Conservation (phyloP, 2,888 invertebrate genomes). For the Choristoneura rosaceana region DNA sequence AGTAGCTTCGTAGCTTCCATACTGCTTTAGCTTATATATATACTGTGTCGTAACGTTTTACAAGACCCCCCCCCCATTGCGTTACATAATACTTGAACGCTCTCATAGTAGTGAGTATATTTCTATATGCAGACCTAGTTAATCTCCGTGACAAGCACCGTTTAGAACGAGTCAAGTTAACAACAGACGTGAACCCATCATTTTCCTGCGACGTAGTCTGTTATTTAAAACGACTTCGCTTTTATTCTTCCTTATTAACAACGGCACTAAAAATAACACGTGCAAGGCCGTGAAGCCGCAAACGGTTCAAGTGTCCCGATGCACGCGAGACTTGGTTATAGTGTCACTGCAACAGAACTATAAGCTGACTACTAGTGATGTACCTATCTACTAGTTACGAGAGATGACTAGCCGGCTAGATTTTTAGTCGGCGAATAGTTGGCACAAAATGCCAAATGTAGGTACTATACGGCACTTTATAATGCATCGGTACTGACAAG, state of each 20-base stretch:
- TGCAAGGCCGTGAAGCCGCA: conserved; percentile 31
- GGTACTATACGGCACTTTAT: too few relatives aligned
- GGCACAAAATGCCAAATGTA: too few relatives aligned
- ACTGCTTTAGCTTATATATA: too few relatives aligned
- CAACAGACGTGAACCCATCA: conserved; percentile 19
- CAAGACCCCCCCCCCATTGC: too few relatives aligned
- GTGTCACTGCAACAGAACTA: not conserved
- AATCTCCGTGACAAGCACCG: not conserved
- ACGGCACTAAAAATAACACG: conserved; percentile 34
- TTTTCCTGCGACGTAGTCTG: conserved; percentile 20
- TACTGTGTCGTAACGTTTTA: too few relatives aligned
- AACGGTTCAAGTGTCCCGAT: conserved; percentile 16
- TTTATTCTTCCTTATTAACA: conserved; percentile 37
- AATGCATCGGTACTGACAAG: not conserved
- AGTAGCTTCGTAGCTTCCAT: too few relatives aligned
- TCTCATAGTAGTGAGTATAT: not conserved
- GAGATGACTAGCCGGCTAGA: too few relatives aligned
- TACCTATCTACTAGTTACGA: too few relatives aligned
- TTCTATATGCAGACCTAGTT: conserved; percentile 3
- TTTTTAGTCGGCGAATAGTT: too few relatives aligned
- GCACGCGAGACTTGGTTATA: conserved; percentile 5
- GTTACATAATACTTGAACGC: too few relatives aligned
- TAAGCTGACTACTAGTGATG: not conserved
- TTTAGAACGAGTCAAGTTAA: conserved; percentile 29
- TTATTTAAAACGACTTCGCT: conserved; percentile 16